Conservation (phyloP, 2,113 vertebrate species). For the Boulengeromyrus knoepffleri region DNA sequence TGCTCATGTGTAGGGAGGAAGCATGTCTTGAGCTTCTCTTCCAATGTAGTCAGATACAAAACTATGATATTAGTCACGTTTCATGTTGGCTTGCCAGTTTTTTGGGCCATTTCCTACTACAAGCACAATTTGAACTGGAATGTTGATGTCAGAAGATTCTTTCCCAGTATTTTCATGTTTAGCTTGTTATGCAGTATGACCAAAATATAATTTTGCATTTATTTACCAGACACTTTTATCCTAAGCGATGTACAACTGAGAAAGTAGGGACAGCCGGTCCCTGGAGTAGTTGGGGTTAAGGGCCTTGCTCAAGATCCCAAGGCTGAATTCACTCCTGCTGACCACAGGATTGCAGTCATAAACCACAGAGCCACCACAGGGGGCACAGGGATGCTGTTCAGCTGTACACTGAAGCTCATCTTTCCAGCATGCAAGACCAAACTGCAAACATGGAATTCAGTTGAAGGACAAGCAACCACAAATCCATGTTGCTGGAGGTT, state of each 20-base stretch:
- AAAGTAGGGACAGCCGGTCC: neutral
- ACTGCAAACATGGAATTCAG: neutral
- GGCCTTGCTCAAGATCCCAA: neutral
- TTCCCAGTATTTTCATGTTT: neutral
- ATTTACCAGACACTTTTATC: neutral
- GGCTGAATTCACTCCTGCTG: neutral
- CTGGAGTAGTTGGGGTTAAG: neutral
- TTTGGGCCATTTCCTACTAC: neutral
- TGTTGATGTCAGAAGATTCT: neutral
- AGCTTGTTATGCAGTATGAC: neutral
- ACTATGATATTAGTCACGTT: neutral
- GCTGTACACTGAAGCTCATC: neutral
- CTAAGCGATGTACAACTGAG: neutral
- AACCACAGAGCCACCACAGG: neutral
- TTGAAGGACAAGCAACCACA: neutral
- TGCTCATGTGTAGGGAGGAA: neutral
- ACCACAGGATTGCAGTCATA: neutral
- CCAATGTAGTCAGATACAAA: neutral
- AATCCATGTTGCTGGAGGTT: neutral
- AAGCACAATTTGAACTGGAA: neutral
- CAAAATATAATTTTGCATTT: neutral
- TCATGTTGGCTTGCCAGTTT: neutral
- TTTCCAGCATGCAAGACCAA: neutral
- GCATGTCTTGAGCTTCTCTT: neutral
- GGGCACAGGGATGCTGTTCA: neutral